These are phyloP conservation scores for Polyommatus iphigenia DNA, from an alignment of 2,888 invertebrate genomes.

Conservation along the genomic window DNA sequence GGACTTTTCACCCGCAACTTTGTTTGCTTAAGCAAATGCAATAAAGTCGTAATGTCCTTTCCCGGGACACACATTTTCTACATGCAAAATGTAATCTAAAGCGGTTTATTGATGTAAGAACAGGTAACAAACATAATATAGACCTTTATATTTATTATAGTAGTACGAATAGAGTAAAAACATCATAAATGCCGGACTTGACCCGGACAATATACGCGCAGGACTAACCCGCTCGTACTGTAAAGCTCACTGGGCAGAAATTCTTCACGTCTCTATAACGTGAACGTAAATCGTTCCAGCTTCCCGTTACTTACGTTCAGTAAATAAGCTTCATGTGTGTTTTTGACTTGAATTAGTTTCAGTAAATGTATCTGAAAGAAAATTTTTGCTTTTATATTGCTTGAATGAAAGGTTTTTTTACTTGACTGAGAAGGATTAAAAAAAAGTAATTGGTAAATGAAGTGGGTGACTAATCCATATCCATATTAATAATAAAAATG, in stretches of 20 bases:
- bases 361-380: background rate
- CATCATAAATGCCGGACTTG: background rate
- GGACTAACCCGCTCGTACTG: background rate
- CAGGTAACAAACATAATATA: too few relatives aligned
- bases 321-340: background rate
- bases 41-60: too few relatives aligned
- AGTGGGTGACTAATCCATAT: too few relatives aligned
- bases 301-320: background rate
- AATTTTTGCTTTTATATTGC: background rate
- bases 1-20: too few relatives aligned
- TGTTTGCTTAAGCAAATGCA: too few relatives aligned
- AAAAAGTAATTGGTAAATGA: too few relatives aligned
- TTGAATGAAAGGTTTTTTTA: background rate
- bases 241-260: conserved; percentile 12
- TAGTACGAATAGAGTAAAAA: too few relatives aligned
- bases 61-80: too few relatives aligned
- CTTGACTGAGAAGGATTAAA: background rate
- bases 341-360: conserved; percentile 4
- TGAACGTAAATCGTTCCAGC: background rate
- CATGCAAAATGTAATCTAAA: too few relatives aligned
- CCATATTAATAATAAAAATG: too few relatives aligned
- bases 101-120: too few relatives aligned
- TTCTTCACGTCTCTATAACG: conserved; percentile 22
- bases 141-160: too few relatives aligned
- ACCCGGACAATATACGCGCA: background rate